These are phyloP conservation scores for Cyclina sinensis DNA, from an alignment of 1,140 invertebrate genomes.

Conservation along the genomic window DNA sequence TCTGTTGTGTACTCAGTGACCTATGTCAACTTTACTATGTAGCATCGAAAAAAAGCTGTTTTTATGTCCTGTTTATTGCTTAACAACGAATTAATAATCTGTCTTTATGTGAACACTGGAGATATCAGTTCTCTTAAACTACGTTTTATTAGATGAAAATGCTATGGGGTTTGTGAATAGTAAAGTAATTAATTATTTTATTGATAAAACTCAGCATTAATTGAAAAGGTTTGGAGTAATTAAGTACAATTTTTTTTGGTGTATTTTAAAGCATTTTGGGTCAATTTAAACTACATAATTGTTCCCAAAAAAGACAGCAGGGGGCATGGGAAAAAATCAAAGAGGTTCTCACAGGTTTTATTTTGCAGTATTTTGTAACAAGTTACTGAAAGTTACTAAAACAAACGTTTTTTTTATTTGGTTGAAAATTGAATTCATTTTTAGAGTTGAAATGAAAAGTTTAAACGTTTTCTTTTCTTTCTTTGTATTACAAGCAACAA, in stretches of 20 bases:
- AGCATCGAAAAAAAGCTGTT: conserved; percentile 16
- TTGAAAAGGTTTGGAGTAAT: conserved; percentile 17
- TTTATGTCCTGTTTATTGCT: conserved; percentile 30
- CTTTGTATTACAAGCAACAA: too few relatives aligned
- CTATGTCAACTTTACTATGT: conserved; percentile 13
- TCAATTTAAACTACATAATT: neutral
- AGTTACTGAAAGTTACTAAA: too few relatives aligned
- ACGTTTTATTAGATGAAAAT: conserved; percentile 18
- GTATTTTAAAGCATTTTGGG: too few relatives aligned
- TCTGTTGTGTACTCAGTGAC: conserved; percentile 10
- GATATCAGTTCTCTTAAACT: conserved; percentile 11
- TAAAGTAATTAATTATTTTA: conserved; percentile 45
- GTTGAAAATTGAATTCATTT: too few relatives aligned
- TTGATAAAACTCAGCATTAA: conserved; percentile 16
- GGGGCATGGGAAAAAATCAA: neutral
- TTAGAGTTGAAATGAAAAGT: too few relatives aligned
- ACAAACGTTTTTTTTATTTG: too few relatives aligned
- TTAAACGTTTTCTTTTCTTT: too few relatives aligned
- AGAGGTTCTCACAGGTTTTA: neutral
- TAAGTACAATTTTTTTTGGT: conserved; percentile 41
- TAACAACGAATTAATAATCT: conserved; percentile 30
- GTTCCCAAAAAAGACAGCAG: neutral
- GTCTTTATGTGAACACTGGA: conserved; percentile 11
- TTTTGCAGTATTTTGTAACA: too few relatives aligned
- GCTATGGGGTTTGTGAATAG: conserved; percentile 12